phyloP scores from a whole-genome alignment of 2,113 vertebrate species.

The Aptenodytes patagonicus region DNA sequence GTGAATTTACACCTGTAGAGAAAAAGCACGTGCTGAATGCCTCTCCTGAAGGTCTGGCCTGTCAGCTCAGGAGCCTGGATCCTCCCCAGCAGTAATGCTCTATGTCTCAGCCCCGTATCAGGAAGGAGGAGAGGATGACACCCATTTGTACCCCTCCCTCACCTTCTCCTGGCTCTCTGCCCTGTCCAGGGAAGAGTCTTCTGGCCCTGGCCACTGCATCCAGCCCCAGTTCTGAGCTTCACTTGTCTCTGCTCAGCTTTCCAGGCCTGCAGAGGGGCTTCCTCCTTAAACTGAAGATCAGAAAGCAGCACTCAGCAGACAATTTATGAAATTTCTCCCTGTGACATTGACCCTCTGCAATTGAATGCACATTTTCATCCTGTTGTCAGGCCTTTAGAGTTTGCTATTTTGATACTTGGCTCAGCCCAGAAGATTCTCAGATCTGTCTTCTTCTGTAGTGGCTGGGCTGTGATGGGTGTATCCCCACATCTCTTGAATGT shows the following conservation, averaged over 20 bases:
- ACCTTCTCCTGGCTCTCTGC: neutral
- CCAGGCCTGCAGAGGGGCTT: neutral
- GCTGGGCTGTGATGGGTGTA: neutral
- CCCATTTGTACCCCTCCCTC: neutral
- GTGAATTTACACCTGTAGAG: neutral
- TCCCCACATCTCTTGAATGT: neutral
- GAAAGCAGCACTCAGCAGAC: neutral
- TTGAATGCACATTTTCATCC: neutral
- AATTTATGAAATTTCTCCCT: neutral
- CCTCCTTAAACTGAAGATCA: neutral
- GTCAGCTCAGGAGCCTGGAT: neutral
- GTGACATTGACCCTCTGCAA: neutral
- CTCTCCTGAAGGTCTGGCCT: neutral
- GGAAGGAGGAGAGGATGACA: neutral
- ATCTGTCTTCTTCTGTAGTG: neutral
- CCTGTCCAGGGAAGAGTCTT: neutral
- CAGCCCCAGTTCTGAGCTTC: neutral
- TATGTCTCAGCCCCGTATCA: neutral
- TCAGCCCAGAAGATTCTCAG: neutral
- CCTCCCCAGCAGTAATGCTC: neutral
- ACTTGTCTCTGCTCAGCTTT: neutral
- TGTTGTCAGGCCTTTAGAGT: neutral
- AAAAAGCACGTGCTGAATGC: neutral
- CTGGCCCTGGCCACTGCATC: neutral
- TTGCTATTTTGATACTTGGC: neutral